Evolutionary conservation across 2,888 invertebrate species (phyloP), one percentile per base, ranked within the genome.

Genomic region (Chirona hameri): DNA sequence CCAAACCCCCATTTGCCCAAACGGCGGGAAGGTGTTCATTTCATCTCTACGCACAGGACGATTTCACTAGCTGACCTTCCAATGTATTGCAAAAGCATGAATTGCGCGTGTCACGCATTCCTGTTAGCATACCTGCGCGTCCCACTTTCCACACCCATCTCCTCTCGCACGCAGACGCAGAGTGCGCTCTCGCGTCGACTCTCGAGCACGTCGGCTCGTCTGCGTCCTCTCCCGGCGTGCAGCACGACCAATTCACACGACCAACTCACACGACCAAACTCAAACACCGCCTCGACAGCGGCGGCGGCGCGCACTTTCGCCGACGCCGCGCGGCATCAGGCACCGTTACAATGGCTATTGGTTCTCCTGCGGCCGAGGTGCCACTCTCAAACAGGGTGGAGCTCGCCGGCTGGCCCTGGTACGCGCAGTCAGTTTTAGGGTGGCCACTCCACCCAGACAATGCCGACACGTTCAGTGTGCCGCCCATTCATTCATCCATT

Each of bases 371-470:
- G 12, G 27, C 14, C 2, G 27, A 14, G 69, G 27, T 27, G 72
- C 5, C 69, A 18, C 21, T 15, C 18, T 1, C 18, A 1, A 27
- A 29, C 31, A 31, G 72, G 72, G 72, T 31, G 72, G 72, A 72
- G 72, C 14, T 4, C 27, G 12, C 69, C 27, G 10, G 27, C 69
- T 1, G 29, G 14, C 31, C 31, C 0, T 12, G 14, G 31, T 18
- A 18, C 72, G 1, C 31, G 72, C 31, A 72, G 72, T 72, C 18
- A 31, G 72, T 72, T 72, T 72, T 72, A 72, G 72, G 72, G 72
- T 31, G 72, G 72, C 65, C 18, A 29, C 72, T 72, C 31, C 72
- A 31, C 72, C 72, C 65, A 7, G 72, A 72, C 72, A 72, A 72
- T 72, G 72, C 29, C 9, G 31, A 4, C 10, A 29, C 72, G 72